phyloP scores from a whole-genome alignment of 1,140 invertebrate genomes.

The Drosophila murphyi region DNA sequence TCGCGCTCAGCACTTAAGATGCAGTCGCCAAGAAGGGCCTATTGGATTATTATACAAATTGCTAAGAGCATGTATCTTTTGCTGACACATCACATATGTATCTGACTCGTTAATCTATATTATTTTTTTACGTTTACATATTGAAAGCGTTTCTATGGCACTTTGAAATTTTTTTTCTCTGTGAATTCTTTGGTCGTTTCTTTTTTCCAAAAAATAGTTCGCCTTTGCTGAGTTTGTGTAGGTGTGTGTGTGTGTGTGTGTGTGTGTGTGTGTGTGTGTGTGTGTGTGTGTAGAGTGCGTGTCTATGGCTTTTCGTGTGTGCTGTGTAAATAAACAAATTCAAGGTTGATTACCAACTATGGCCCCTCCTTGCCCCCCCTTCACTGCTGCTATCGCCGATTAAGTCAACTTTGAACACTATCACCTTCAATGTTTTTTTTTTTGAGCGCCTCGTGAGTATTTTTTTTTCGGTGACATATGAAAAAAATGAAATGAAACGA shows the following conservation, averaged over 20 bases:
- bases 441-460: constrained; percentile 42
- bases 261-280: constrained; percentile 28
- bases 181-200: constrained; percentile 30
- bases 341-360: constrained; percentile 77
- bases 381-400: constrained; percentile 23
- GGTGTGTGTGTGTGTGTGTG: constrained; percentile 44
- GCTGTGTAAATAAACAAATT: constrained; percentile 69
- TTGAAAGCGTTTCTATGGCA: neutral
- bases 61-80: neutral
- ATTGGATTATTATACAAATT: no score
- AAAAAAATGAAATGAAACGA: constrained; percentile 25
- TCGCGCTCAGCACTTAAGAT: no score
- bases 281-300: constrained; percentile 30
- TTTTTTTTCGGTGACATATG: constrained; percentile 62
- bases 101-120: constrained; percentile 15
- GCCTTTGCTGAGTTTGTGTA: constrained; percentile 32
- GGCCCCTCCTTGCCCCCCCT: constrained; percentile 6
- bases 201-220: constrained; percentile 40
- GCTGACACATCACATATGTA: neutral
- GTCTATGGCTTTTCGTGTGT: constrained; percentile 16
- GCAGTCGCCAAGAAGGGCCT: no score
- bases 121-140: neutral
- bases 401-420: constrained; percentile 35
- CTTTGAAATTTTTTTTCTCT: constrained; percentile 7
- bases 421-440: constrained; percentile 46